phyloP scores from a whole-genome alignment of 2,797 vertebrate genomes.

The Danio kyathit region DNA sequence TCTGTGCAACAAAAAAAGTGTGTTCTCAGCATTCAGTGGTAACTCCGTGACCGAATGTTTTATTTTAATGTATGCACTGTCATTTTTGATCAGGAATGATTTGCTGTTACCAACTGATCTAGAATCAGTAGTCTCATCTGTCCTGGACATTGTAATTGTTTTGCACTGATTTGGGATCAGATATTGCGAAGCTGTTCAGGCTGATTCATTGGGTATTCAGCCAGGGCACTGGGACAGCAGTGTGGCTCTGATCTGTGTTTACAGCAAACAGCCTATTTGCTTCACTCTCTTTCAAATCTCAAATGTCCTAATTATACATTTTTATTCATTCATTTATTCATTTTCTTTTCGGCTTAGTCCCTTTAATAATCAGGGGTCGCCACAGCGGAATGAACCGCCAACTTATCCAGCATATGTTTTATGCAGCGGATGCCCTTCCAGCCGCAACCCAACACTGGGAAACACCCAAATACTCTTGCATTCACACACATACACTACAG shows the following conservation, averaged over 20 bases:
- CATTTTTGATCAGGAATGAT: background rate
- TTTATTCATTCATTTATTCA: too few species aligned
- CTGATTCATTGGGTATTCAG: constrained; percentile 23
- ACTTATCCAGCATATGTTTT: too few species aligned
- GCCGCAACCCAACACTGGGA: too few species aligned
- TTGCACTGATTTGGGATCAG: background rate
- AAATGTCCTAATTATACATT: background rate
- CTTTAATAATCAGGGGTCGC: too few species aligned
- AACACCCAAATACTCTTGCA: too few species aligned
- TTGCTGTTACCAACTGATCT: background rate
- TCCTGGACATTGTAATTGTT: background rate
- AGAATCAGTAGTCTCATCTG: background rate
- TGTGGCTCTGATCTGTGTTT: constrained; percentile 22
- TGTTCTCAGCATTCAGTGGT: constrained; percentile 14
- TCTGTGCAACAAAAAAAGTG: background rate
- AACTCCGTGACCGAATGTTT: background rate
- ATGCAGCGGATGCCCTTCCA: too few species aligned
- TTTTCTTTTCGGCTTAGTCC: too few species aligned
- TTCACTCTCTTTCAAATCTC: background rate
- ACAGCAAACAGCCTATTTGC: background rate
- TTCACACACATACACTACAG: too few species aligned
- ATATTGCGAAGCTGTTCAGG: background rate
- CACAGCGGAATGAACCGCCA: too few species aligned
- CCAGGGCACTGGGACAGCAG: constrained; percentile 3
- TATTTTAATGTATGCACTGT: constrained; percentile 1